phyloP scores from a whole-genome alignment of 2,888 invertebrate species.

The Endomychus coccineus region DNA sequence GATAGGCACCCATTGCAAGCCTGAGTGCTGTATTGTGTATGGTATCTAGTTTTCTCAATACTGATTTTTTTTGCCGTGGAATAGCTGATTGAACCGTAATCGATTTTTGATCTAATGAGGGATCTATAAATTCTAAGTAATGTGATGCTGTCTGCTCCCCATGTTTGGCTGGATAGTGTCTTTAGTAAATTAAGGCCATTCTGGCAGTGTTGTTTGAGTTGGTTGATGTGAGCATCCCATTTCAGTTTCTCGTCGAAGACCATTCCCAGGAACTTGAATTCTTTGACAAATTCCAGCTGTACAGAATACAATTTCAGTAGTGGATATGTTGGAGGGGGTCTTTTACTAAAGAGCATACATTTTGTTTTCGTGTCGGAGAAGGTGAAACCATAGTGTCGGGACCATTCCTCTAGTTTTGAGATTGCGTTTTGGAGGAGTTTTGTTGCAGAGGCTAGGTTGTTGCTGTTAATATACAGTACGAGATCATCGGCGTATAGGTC shows the following conservation, averaged over 20 bases:
- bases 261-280: constrained; percentile 15
- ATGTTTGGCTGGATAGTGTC: background rate
- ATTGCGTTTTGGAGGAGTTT: constrained; percentile 14
- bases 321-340: too few relatives aligned
- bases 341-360: background rate
- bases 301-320: too few relatives aligned
- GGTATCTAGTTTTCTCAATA: background rate
- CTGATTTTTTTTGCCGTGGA: constrained; percentile 2
- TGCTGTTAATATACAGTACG: constrained; percentile 11
- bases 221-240: constrained; percentile 16
- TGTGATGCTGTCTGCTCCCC: constrained; percentile 3
- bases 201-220: constrained; percentile 4
- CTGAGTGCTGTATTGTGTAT: constrained; percentile 3
- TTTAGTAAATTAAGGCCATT: constrained; percentile 5
- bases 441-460: constrained; percentile 10
- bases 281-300: too few relatives aligned
- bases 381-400: constrained; percentile 13
- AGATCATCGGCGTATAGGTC: constrained; percentile 20
- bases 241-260: constrained; percentile 17
- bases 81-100: constrained; percentile 3
- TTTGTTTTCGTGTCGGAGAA: constrained; percentile 16
- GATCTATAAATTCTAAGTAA: constrained; percentile 5
- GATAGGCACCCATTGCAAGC: constrained; percentile 2
- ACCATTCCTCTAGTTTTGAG: constrained; percentile 10
- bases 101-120: constrained; percentile 4